These are phyloP conservation scores for Octopus sinensis DNA, from an alignment of 1,140 invertebrate genomes.

Conservation along the genomic window DNA sequence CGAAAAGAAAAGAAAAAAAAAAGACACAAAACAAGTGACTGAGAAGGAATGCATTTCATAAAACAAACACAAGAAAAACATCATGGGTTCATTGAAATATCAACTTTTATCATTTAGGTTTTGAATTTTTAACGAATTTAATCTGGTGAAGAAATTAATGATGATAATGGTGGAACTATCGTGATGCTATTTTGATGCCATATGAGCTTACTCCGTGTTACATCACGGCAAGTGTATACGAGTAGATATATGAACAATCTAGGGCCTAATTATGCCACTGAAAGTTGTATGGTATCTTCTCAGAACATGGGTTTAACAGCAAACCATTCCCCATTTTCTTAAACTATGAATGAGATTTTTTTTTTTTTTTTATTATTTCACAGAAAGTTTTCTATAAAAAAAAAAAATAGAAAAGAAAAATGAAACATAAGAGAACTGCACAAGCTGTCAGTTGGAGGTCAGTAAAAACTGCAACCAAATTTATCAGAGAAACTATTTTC, in stretches of 20 bases:
- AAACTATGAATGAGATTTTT: background rate
- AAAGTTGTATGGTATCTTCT: background rate
- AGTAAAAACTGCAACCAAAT: background rate
- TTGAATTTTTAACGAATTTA: background rate
- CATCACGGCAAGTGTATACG: background rate
- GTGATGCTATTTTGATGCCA: too few relatives aligned
- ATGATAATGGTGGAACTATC: background rate
- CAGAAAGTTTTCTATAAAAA: too few relatives aligned
- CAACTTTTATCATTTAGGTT: background rate
- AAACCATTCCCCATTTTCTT: background rate
- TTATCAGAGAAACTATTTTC: slow-evolving; percentile 5
- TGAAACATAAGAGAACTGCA: too few relatives aligned
- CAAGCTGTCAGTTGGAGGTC: background rate
- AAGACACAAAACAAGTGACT: too few relatives aligned
- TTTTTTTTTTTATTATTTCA: background rate
- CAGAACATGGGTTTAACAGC: slow-evolving; percentile 3
- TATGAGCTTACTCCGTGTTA: too few relatives aligned
- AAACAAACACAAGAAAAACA: too few relatives aligned
- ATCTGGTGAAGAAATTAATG: background rate
- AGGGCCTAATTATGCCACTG: background rate
- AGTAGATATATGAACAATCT: background rate
- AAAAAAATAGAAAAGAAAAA: too few relatives aligned
- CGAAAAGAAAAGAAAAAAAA: too few relatives aligned
- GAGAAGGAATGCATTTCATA: too few relatives aligned
- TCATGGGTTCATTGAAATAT: background rate